Base-by-base conservation (phyloP, 2,113 vertebrate genomes). In the Cyanoderma ruficeps region DNA sequence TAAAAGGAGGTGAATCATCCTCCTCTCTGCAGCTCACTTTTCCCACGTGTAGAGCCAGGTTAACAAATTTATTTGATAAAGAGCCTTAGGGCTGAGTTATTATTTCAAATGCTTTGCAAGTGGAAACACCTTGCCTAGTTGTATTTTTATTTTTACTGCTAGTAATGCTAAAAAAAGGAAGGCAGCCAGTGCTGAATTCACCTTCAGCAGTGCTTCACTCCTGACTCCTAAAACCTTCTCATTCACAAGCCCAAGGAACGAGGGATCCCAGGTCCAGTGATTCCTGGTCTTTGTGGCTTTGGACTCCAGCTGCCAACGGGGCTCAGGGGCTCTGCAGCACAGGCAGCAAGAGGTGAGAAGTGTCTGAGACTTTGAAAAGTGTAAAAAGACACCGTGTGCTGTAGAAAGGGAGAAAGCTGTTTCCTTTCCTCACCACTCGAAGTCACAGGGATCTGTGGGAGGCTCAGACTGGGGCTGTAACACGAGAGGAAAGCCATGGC, bases 141-240 rank as follows among this genome's bases (percentile, higher is more conserved):
- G 7, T 13, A 30, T 70, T 95, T 83, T 49, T 21, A n/a, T 28
- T 17, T 23, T 80, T 80, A 5, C 22, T 57, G 9, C 37, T 33
- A 53, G 35, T 10, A 39, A 31, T 25, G 20, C 17, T 67, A 31
- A 53, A 49, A 49, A 44, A 41, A 24, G 47, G 23, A 49, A 24
- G 23, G 23, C 47, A 24, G 47, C 23, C 47, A 49, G 47, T 49
- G 47, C 47, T 49, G 47, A 49, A 49, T 19, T 83, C 13, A 22
- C 55, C 24, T 65, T 22, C 24, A 56, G 71, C 76, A 39, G 57
- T 7, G 31, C 50, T 64, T 42, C 16, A 1, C 4, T 21, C n/a
- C 27, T 15, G 8, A 9, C 28, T 55, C 47, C 18, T 28, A 0
- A 0, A 44, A 12, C 4, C 23, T 15, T 10, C 64, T 64, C 39